Evolutionary conservation across 2,888 invertebrate species (phyloP).

Genomic region (Philereme vetulata): DNA sequence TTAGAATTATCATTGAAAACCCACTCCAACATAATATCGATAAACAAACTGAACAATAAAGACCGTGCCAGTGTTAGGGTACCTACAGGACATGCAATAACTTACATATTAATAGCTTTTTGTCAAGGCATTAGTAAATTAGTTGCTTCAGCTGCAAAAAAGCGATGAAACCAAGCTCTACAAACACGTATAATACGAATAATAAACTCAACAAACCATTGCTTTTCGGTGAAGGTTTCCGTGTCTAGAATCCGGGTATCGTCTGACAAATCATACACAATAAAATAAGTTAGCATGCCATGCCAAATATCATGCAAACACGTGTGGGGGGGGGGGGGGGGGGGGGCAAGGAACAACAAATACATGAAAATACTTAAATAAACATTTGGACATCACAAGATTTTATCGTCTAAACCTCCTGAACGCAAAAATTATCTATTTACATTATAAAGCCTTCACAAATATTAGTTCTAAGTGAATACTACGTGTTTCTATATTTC

Average conservation of each 20-base stretch:
- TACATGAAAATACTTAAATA: conserved; percentile 45
- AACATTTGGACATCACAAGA: conserved; percentile 31
- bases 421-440: conserved; percentile 21
- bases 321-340: conserved; percentile 53
- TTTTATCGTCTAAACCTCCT: conserved; percentile 4
- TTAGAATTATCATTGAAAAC: not conserved
- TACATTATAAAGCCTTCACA: conserved; percentile 34
- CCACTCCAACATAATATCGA: not conserved
- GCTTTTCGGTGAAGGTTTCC: conserved; percentile 71
- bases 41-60: not conserved
- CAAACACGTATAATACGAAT: conserved; percentile 49
- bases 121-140: conserved; percentile 50
- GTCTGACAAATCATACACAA: conserved; percentile 82
- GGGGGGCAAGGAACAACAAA: conserved; percentile 47
- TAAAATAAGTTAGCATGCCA: conserved; percentile 79
- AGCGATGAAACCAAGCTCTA: conserved; percentile 54
- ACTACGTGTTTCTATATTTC: conserved; percentile 35
- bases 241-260: conserved; percentile 81
- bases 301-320: conserved; percentile 77
- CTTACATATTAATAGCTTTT: conserved; percentile 18
- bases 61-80: conserved; percentile 16
- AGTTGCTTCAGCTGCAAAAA: conserved; percentile 48
- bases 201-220: conserved; percentile 79
- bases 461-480: conserved; percentile 34
- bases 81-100: conserved; percentile 31